Evolutionary conservation across 2,888 invertebrate species (phyloP), one percentile per base, ranked within the genome.

Genomic region (Baronia brevicornis): DNA sequence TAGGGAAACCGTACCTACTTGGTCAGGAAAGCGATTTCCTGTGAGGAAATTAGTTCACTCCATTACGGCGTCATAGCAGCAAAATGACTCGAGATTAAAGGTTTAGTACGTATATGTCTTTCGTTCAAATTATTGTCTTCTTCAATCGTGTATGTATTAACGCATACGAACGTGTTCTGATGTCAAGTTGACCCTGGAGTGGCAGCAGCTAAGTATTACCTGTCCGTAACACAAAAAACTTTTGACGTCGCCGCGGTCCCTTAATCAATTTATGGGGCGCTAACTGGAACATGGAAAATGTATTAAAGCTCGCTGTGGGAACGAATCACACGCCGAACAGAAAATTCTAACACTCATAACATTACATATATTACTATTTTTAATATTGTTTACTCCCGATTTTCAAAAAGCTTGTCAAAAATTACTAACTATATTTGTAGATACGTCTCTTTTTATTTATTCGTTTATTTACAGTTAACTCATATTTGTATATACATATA

Each of bases 221-320:
- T 73, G 71, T 63, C 60, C 62, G 48, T 46, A 43, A 51, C 58
- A 71, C 63, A 78, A 80, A 75, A 82, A 77, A 71, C 66, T 62
- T 66, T 62, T 68, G 73, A 62, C 68, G 66, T 62, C 69, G 74
- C 70, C 73, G 75, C 70, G 52, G 66, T 63, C 68, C 77, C 75
- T 69, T 77, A 79, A 80, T 82, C 79, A 82, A 84, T 84, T 84
- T 82, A 82, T 80, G 77, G 66, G 74, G 79, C 80, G 82, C 82
- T 84, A 84, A 84, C 77, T 82, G 74, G 74, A 73, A 84, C 82
- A 84, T 63, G 80, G 74, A 84, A 82, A 82, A 78, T 80, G 82
- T 79, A 80, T 82, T 84, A 84, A 78, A 72, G 72, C 66, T 46
- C 57, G 57, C 60, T 74, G 77, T 82, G 82, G 78, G 80, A 80